Evolutionary conservation across 1,140 invertebrate genomes (phyloP), one percentile per base, ranked within the genome.

Genomic region (Drosophila arawakana): DNA sequence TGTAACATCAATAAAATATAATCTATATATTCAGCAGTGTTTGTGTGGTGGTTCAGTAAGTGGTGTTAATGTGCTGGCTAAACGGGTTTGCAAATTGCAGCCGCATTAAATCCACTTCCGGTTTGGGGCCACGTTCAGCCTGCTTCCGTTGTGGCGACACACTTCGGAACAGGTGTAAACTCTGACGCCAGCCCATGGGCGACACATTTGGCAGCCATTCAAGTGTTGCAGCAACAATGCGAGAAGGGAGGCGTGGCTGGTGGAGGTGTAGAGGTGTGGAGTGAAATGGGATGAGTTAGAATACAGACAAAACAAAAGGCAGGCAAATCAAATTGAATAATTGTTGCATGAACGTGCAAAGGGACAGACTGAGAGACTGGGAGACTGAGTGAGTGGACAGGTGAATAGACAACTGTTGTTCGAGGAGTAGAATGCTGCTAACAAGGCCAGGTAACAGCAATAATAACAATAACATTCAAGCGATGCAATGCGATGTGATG

Each of bases 251-350:
- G n/a, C n/a, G n/a, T n/a, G n/a, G n/a, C n/a, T n/a, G n/a, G n/a
- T n/a, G 9, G 37, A 57, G 54, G 30, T 21, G 43, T 41, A 44
- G 8, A 25, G n/a, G 21, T 43, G 37, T 54, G 55, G 52, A 60
- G 44, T 18, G 18, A 0, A 34, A 13, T 35, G 15, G 9, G 46
- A 37, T 25, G 11, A 54, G 21, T 30, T 30, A 30, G 6, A 30
- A 30, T 21, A 44, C 9, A 41, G 46, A 7, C 8, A 49, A 61
- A 54, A 72, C 49, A 65, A 66, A 65, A 46, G 70, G 74, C 63
- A 61, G 69, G 81, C 81, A 83, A 86, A 86, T 86, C 82, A 86
- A 86, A 86, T 86, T 88, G 82, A 86, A 86, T 86, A 86, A 86
- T 86, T 86, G 82, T 79, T 82, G 81, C 76, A 88, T 73, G 68